phyloP scores from a whole-genome alignment of 2,113 vertebrate species.

The Neolamprologus cancellatus region DNA sequence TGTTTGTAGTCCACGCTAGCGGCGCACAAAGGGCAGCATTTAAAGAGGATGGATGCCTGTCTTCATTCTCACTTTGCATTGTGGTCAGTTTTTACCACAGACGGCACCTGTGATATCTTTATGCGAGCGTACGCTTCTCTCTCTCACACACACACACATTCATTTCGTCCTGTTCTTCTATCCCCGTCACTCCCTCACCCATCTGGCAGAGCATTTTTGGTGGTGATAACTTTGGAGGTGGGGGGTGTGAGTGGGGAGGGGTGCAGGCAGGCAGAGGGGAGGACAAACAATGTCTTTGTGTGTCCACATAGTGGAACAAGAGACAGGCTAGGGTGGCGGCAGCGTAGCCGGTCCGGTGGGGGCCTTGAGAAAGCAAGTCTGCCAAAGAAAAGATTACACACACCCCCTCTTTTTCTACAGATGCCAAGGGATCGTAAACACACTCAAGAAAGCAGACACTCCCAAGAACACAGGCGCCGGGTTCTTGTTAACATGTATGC shows the following conservation, averaged over 20 bases:
- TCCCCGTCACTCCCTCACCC: neutral
- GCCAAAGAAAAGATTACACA: constrained; percentile 46
- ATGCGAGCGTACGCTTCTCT: neutral
- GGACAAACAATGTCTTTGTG: constrained; percentile 78
- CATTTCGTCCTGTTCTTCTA: neutral
- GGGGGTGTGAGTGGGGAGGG: neutral
- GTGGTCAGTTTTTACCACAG: neutral
- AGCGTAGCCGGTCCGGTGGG: constrained; percentile 22
- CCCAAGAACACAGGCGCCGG: constrained; percentile 29
- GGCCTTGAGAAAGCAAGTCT: constrained; percentile 40
- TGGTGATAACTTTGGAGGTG: constrained; percentile 69
- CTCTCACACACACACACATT: neutral
- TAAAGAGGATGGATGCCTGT: constrained; percentile 45
- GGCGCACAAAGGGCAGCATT: constrained; percentile 69
- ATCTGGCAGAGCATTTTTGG: constrained; percentile 49
- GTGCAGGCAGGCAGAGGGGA: constrained; percentile 14
- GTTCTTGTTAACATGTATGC: constrained; percentile 1
- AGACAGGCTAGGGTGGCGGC: constrained; percentile 41
- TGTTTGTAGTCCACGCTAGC: constrained; percentile 40
- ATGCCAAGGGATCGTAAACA: constrained; percentile 57
- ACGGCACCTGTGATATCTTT: constrained; percentile 31
- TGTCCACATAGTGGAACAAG: constrained; percentile 51
- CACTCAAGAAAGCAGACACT: constrained; percentile 32
- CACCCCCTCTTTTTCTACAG: constrained; percentile 19
- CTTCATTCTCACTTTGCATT: neutral